Evolutionary conservation across 2,797 vertebrate species (phyloP).

Genomic region (Falco columbarius): DNA sequence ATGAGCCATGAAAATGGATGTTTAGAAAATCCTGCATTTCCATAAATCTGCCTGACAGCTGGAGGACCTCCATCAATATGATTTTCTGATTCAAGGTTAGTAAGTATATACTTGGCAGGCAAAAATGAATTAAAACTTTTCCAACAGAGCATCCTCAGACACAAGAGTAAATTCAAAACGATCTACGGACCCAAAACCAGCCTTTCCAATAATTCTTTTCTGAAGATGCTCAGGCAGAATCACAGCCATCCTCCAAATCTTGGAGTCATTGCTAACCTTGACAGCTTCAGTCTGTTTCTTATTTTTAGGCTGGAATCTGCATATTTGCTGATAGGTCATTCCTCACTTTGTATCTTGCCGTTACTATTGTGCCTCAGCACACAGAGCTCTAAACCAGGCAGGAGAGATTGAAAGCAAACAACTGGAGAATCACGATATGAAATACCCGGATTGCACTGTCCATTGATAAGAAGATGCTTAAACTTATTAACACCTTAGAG

Average conservation of each 20-base stretch:
- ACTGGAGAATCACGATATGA: background rate
- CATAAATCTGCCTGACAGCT: background rate
- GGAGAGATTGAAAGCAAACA: background rate
- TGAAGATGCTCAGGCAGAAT: background rate
- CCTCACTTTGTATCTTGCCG: background rate
- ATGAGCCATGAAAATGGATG: background rate
- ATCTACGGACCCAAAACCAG: background rate
- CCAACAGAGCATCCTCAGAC: background rate
- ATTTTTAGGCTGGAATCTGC: background rate
- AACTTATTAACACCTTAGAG: conserved; percentile 15
- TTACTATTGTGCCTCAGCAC: background rate
- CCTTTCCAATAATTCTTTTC: background rate
- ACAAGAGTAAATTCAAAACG: background rate
- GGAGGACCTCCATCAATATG: background rate
- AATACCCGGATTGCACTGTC: background rate
- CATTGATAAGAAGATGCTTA: background rate
- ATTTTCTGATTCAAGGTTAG: background rate
- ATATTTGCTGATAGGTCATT: background rate
- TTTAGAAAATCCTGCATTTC: background rate
- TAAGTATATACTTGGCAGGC: background rate
- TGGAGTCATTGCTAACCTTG: background rate
- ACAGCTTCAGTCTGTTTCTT: background rate
- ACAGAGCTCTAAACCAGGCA: background rate
- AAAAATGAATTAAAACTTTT: background rate
- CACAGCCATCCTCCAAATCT: background rate